Evolutionary conservation across 2,888 invertebrate genomes (phyloP).

Genomic region (Heliconius charithonia): DNA sequence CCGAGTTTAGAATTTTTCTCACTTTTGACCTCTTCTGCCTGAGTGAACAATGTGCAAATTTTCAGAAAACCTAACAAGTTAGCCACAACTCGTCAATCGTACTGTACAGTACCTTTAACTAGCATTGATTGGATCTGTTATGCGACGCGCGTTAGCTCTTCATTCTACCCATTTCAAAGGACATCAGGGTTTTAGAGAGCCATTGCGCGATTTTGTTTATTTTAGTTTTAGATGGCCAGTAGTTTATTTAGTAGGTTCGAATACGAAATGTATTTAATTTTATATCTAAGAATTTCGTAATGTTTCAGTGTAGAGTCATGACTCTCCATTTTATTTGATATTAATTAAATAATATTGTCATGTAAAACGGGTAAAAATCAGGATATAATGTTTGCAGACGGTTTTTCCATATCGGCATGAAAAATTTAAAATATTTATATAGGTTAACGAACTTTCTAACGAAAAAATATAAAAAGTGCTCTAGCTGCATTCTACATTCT

Average conservation of each 20-base stretch:
- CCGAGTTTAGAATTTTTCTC: not conserved
- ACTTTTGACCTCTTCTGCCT: not conserved
- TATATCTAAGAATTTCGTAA: no score
- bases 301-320: no score
- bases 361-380: not conserved
- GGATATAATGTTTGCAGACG: not conserved
- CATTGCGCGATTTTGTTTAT: constrained; percentile 14
- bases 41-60: not conserved
- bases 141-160: constrained; percentile 46
- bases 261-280: not conserved
- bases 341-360: no score
- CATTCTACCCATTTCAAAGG: constrained; percentile 46
- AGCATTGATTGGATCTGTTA: constrained; percentile 57
- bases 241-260: constrained; percentile 1
- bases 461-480: not conserved
- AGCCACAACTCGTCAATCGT: not conserved
- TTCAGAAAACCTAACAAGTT: not conserved
- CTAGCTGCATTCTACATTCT: not conserved
- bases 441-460: not conserved
- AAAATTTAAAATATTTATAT: constrained; percentile 1
- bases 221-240: not conserved
- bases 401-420: not conserved
- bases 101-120: constrained; percentile 49
- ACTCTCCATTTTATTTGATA: no score
- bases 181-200: constrained; percentile 40